A percentile compares a stretch with the other conserved stretches of the same genome.
These are phyloP conservation scores for Sebastes oblongus DNA, from an alignment of 2,797 vertebrate species.

Conservation along the genomic window DNA sequence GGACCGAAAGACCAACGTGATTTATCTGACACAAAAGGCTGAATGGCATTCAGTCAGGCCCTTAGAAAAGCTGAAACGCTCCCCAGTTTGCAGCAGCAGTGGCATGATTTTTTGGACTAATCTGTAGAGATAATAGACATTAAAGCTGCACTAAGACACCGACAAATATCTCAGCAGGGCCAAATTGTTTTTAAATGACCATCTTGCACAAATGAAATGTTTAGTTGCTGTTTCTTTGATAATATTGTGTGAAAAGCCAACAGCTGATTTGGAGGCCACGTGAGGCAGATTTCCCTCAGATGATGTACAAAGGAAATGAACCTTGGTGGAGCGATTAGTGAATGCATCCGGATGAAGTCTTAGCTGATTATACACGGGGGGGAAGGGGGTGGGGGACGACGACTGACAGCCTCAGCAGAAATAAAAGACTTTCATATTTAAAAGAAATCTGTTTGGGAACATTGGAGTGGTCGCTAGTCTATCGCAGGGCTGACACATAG, in stretches of 20 bases:
- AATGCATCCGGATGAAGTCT: neutral
- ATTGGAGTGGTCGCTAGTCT: too few species aligned
- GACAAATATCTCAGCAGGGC: neutral
- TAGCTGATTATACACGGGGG: neutral
- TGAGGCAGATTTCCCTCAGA: neutral
- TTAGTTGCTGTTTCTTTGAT: neutral
- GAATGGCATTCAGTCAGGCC: conserved; percentile 13
- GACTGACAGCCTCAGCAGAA: neutral
- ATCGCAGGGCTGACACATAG: too few species aligned
- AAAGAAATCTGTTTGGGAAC: neutral
- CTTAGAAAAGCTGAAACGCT: conserved; percentile 16
- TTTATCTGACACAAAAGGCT: conserved; percentile 52
- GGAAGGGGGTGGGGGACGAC: too few species aligned
- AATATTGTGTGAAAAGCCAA: neutral
- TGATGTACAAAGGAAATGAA: neutral
- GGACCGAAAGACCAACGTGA: conserved; percentile 36
- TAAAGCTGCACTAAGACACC: neutral
- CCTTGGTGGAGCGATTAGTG: conserved; percentile 25
- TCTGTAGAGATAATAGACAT: conserved; percentile 28
- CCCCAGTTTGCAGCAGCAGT: conserved; percentile 7
- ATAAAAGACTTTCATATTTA: neutral
- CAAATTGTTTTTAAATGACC: neutral
- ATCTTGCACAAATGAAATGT: neutral
- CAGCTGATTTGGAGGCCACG: neutral
- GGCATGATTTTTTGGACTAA: conserved; percentile 17